Evolutionary conservation across 2,113 vertebrate species (phyloP).

Genomic region (Mixornis gularis): DNA sequence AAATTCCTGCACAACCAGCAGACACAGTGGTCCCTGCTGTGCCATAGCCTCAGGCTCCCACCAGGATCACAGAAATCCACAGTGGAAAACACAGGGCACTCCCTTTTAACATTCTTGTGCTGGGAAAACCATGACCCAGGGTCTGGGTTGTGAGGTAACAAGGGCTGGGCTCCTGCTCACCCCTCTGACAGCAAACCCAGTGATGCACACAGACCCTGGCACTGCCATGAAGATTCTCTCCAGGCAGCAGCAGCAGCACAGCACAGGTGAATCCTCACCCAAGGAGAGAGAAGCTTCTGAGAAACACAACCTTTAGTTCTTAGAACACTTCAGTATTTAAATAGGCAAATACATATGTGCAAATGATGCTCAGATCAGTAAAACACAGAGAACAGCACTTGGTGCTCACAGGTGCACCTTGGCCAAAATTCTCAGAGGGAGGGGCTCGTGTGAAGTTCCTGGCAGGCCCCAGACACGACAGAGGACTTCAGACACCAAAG

Average conservation of each 20-base stretch:
- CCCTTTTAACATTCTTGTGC: background rate
- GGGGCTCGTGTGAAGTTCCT: background rate
- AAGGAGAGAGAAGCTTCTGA: background rate
- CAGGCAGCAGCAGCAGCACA: background rate
- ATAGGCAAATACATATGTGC: background rate
- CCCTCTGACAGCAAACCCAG: background rate
- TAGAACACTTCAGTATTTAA: background rate
- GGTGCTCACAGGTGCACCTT: background rate
- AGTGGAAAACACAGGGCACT: background rate
- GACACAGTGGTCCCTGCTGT: background rate
- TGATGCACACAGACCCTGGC: background rate
- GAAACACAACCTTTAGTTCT: background rate
- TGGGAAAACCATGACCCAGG: background rate
- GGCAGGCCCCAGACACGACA: background rate
- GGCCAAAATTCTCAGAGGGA: accelerated
- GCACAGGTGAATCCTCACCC: background rate
- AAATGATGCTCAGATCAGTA: background rate
- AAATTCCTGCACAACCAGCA: background rate
- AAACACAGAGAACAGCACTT: background rate
- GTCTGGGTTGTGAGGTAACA: background rate
- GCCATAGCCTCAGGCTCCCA: background rate
- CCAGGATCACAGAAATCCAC: background rate
- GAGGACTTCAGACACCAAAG: background rate
- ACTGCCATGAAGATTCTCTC: background rate
- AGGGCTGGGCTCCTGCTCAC: background rate